Base-by-base conservation (phyloP, 2,888 invertebrate species). In the Callyntrura guangdongensis region DNA sequence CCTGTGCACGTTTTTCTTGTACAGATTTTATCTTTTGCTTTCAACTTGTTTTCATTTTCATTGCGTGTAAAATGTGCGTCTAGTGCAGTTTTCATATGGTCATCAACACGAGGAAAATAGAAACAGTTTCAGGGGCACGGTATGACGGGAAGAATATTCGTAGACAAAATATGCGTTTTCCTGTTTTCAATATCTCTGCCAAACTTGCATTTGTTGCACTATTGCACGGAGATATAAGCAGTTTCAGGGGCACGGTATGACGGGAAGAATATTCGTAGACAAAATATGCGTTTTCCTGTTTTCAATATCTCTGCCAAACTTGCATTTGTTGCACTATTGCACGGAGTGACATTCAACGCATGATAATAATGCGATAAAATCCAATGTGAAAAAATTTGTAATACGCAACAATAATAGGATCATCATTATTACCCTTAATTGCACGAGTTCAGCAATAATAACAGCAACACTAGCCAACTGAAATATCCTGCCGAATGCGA, bases 21-120 rank as follows among this genome's bases (percentile, higher is more conserved):
- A 74, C 72, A 11, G 12, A n/a, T 53, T 49, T 77, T 77, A 17
- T 36, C 20, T 79, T n/a, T n/a, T n/a, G n/a, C 56, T 9, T 53
- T 53, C 11, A 22, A 49, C 53, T 77, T 77, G 77, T 77, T 22
- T 49, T 74, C 74, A 47, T 74, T 74, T 74, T 74, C 20, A 49
- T 20, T 25, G 77, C 25, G 20, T n/a, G n/a, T n/a, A n/a, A n/a
- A 5, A 49, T 77, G 49, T 77, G 53, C 22, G 14, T 20, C 17
- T 49, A 49, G 4, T 77, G 47, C 25, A 72, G 17, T 77, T 77
- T 53, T 77, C 49, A 77, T 49, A 77, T 49, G 47, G 77, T 77
- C 22, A 77, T 47, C 49, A 77, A 14, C 36, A 36, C 1, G n/a
- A 12, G 14, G n/a, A 67, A 12, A 69, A 36, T n/a, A n/a, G n/a